Base-by-base conservation (phyloP, 2,888 invertebrate species). In the Drosophila formosana region DNA sequence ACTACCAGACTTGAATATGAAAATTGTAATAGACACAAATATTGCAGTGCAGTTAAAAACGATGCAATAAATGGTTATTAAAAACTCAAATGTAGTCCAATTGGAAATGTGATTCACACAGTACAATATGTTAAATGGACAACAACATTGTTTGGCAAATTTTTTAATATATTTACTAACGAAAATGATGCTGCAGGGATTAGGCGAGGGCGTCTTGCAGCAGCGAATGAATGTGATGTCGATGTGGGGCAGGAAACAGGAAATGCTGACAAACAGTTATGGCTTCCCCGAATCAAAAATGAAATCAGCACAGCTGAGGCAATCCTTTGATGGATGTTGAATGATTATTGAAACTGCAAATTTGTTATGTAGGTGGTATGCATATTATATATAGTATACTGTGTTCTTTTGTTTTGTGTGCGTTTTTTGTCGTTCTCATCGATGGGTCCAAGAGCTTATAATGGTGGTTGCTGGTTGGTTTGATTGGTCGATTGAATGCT, bases 281-380 rank as follows among this genome's bases (percentile, higher is more conserved):
- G 6, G 1, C 6, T 30, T 30, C 30, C 30, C 7, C 30, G 5
- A 7, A 7, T 30, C 6, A 7, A 39, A 13, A 13, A 13, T 23
- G 23, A 11, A 32, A 18, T 11, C 32, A 18, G 30, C 32, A 37
- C 34, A 51, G 51, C 34, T 51, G 51, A n/a, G 34, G 51, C 50
- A 50, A 50, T 34, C 34, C 37, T 23, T 43, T 25, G 41, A 8
- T 53, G 8, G 13, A 34, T 34, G 34, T 50, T 49, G 7, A 41
- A 46, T 41, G 51, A 13, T 39, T 46, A 51, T 39, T 37, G 26
- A 57, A 52, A 69, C 62, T 62, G 69, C 51, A 43, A 43, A 62
- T 62, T 70, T 69, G 7, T n/a, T n/a, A n/a, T 50, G 3, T 28
- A 28, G 28, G 0, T 28, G 18, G 18, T 11, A n/a, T n/a, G 1